These are phyloP conservation scores for Anthoscopus minutus DNA, from an alignment of 2,113 vertebrate genomes.

Conservation along the genomic window DNA sequence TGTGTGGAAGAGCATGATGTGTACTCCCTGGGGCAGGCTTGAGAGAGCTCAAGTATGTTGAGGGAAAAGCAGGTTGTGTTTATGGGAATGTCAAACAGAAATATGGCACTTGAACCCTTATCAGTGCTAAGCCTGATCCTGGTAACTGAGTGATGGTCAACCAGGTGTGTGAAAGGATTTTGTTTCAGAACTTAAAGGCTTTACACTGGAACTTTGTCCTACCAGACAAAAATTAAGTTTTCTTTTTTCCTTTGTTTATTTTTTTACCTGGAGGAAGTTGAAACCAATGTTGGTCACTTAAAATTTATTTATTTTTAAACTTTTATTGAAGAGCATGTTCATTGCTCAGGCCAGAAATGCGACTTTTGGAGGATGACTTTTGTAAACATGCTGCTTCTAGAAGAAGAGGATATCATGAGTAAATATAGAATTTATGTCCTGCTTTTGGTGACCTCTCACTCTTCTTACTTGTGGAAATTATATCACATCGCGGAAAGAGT, in stretches of 20 bases:
- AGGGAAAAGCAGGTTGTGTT: slow-evolving; percentile 50
- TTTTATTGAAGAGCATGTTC: background rate
- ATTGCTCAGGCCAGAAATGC: background rate
- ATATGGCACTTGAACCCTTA: slow-evolving; percentile 36
- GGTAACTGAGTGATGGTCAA: background rate
- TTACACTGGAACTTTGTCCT: background rate
- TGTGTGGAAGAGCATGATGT: slow-evolving; percentile 59
- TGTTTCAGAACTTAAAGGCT: background rate
- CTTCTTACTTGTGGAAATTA: background rate
- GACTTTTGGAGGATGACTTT: background rate
- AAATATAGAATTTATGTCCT: background rate
- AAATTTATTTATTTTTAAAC: background rate
- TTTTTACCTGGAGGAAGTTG: background rate
- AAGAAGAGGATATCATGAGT: background rate
- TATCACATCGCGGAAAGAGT: background rate
- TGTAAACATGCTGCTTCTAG: background rate
- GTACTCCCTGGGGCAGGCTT: slow-evolving; percentile 50
- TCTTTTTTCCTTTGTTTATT: background rate
- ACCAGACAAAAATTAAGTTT: background rate
- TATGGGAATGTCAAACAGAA: slow-evolving; percentile 55
- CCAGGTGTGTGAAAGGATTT: slow-evolving; percentile 20
- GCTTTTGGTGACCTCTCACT: background rate
- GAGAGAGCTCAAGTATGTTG: slow-evolving; percentile 37
- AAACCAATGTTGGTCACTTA: background rate
- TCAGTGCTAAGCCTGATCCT: background rate